phyloP scores from a whole-genome alignment of 2,888 invertebrate species.

The Helicoverpa assulta region DNA sequence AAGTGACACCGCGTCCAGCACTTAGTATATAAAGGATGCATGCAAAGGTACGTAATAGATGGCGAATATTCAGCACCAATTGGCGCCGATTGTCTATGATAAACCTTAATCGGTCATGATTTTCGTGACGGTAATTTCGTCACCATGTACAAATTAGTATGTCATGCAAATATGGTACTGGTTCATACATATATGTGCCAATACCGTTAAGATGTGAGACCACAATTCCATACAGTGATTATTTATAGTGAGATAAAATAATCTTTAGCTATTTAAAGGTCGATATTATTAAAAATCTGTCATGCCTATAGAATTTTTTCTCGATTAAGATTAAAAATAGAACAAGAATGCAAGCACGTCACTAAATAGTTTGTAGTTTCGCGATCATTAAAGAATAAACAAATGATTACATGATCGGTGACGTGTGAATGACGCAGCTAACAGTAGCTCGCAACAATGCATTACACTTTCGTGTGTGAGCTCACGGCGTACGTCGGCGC shows the following conservation, averaged over 20 bases:
- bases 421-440: conserved; percentile 45
- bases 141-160: conserved; percentile 33
- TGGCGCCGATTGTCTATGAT: conserved; percentile 43
- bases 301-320: not conserved
- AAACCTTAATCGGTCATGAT: conserved; percentile 44
- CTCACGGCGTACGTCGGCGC: conserved; percentile 37
- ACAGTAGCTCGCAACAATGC: conserved; percentile 31
- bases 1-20: not conserved
- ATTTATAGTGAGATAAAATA: not conserved
- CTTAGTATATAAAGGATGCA: conserved; percentile 11
- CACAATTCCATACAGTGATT: conserved; percentile 9
- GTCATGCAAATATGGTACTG: conserved; percentile 18
- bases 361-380: conserved; percentile 11
- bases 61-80: conserved; percentile 41
- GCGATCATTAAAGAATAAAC: conserved; percentile 12
- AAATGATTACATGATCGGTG: conserved; percentile 38
- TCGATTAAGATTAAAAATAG: too few relatives aligned
- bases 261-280: not conserved
- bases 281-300: not conserved
- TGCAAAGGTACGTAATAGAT: conserved; percentile 23
- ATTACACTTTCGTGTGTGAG: conserved; percentile 45
- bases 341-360: conserved; percentile 5
- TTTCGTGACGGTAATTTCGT: conserved; percentile 53
- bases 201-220: conserved; percentile 12
- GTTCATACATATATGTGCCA: conserved; percentile 22